These are phyloP conservation scores for Thunnus thynnus DNA, from an alignment of 2,113 vertebrate genomes.

Conservation along the genomic window DNA sequence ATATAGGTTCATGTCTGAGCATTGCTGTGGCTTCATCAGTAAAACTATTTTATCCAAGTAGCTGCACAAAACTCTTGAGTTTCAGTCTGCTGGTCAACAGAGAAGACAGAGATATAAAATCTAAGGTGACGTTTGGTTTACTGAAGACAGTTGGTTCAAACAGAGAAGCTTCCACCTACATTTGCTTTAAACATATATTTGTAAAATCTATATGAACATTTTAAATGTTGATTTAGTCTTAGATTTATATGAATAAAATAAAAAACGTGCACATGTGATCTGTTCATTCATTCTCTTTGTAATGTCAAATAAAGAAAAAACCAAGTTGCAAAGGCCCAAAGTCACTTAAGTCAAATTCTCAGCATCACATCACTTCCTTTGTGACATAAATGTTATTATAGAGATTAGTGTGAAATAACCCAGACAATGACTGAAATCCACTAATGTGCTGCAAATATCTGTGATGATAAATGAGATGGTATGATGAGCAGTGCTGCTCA, in stretches of 20 bases:
- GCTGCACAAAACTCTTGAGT: no score
- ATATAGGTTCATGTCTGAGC: no score
- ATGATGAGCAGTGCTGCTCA: neutral
- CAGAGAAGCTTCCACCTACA: no score
- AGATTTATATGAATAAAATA: neutral
- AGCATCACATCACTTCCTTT: neutral
- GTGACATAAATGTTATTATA: slow-evolving; percentile 12
- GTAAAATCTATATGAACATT: no score
- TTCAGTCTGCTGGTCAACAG: no score
- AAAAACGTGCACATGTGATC: neutral
- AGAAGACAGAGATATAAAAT: no score
- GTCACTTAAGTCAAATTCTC: neutral
- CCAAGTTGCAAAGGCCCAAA: neutral
- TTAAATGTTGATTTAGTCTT: no score
- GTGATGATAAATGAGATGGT: slow-evolving; percentile 50
- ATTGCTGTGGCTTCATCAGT: no score
- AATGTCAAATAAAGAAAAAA: neutral
- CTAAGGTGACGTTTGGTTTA: no score
- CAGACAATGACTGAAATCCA: slow-evolving; percentile 5
- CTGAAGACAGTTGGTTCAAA: no score
- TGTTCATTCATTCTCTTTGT: neutral
- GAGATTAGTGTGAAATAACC: slow-evolving; percentile 26
- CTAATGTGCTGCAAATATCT: slow-evolving; percentile 40
- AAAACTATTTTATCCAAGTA: no score
- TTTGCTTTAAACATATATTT: no score